A percentile compares a stretch with the other conserved stretches of the same genome.
Conservation (phyloP, 2,888 invertebrate species). For the Mesochorus sp. region DNA sequence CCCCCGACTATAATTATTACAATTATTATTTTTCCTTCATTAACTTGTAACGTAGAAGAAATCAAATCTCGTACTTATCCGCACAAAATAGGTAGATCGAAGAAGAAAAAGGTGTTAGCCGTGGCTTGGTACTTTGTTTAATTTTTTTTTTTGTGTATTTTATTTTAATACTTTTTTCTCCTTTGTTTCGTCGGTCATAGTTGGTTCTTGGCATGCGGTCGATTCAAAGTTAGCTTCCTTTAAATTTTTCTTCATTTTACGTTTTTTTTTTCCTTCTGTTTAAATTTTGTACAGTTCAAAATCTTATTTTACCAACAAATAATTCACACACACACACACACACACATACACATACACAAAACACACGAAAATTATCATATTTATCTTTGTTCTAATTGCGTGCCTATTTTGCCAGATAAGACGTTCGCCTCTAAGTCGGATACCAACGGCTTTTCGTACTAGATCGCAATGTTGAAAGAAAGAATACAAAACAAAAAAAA, state of each 20-base stretch:
- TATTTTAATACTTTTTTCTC: conserved; percentile 5
- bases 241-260: conserved; percentile 15
- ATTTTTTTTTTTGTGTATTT: conserved; percentile 10
- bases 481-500: conserved; percentile 28
- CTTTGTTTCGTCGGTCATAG: conserved; percentile 6
- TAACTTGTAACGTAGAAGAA: conserved; percentile 34
- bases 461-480: conserved; percentile 63
- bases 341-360: conserved; percentile 15
- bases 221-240: conserved; percentile 34
- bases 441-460: conserved; percentile 71
- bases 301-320: conserved; percentile 17
- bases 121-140: conserved; percentile 38
- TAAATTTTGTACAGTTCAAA: conserved; percentile 33
- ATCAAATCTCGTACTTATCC: conserved; percentile 21
- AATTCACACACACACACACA: too few species aligned
- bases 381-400: conserved; percentile 61
- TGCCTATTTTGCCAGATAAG: conserved; percentile 77
- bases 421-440: conserved; percentile 75
- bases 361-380: conserved; percentile 19
- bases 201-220: conserved; percentile 46
- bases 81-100: conserved; percentile 26
- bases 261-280: conserved; percentile 11
- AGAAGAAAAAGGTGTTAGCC: conserved; percentile 36
- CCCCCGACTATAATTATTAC: background rate
- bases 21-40: background rate